Conservation (phyloP, 35 echinoderm and acorn worm species). For the Stichopus chloronotus region DNA sequence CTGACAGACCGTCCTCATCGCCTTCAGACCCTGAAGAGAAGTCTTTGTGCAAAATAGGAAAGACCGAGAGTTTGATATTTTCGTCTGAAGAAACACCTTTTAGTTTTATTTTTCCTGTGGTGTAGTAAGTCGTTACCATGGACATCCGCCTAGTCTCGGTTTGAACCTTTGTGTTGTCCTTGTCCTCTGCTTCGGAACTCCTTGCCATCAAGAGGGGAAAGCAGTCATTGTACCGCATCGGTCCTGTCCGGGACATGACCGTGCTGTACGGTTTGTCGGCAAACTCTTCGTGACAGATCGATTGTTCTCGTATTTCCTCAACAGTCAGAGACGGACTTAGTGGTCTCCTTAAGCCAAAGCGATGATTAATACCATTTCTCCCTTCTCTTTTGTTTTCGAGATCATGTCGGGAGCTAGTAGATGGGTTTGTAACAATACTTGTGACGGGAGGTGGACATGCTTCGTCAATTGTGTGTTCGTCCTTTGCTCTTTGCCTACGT, state of each 20-base stretch:
- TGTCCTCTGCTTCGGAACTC: conserved; percentile 74
- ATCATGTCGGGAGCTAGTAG: not conserved
- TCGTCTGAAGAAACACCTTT: not conserved
- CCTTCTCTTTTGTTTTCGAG: not conserved
- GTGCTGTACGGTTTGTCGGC: conserved; percentile 82
- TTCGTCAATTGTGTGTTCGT: not conserved
- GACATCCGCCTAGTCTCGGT: conserved; percentile 82
- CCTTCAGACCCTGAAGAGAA: conserved; percentile 55
- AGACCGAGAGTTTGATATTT: conserved; percentile 57
- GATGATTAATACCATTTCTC: not conserved
- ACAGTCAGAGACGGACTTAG: conserved; percentile 46
- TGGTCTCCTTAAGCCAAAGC: conserved; percentile 32
- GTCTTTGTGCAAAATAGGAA: conserved; percentile 69
- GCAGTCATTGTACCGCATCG: conserved; percentile 50
- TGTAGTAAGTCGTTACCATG: conserved; percentile 72
- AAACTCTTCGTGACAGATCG: conserved; percentile 56
- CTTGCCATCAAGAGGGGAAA: conserved; percentile 80
- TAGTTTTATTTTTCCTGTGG: conserved; percentile 65
- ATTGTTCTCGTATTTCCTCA: not conserved
- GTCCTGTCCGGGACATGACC: conserved; percentile 25
- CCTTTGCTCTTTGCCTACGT: conserved; percentile 5
- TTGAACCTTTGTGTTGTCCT: conserved; percentile 75
- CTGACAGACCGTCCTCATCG: not conserved
- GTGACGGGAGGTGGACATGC: not conserved
- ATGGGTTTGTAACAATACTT: not conserved